Conservation (phyloP, 2,888 invertebrate genomes). For the Epinotia bilunana region DNA sequence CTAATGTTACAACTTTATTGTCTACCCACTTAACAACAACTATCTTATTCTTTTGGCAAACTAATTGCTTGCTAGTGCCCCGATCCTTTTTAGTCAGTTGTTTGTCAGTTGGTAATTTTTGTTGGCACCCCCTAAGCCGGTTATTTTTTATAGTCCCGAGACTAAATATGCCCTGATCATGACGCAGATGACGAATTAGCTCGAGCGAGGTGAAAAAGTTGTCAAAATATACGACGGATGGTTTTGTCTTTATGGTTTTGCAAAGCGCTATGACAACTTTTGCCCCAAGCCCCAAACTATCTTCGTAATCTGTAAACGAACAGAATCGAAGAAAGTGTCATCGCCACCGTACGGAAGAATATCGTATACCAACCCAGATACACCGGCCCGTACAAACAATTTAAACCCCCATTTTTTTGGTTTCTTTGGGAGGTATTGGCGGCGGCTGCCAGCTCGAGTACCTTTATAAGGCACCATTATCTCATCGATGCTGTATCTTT, state of each 20-base stretch:
- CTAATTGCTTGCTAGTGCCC: slow-evolving; percentile 35
- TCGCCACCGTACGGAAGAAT: slow-evolving; percentile 56
- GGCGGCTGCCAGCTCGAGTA: slow-evolving; percentile 53
- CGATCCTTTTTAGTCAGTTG: slow-evolving; percentile 33
- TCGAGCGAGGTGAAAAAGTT: slow-evolving; percentile 41
- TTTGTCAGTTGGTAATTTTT: slow-evolving; percentile 18
- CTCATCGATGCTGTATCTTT: slow-evolving; percentile 55
- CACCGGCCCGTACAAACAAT: slow-evolving; percentile 53
- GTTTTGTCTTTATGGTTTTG: slow-evolving; percentile 47
- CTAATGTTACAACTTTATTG: slow-evolving; percentile 42
- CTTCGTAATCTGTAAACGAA: slow-evolving; percentile 50
- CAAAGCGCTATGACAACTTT: slow-evolving; percentile 51
- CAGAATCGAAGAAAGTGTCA: slow-evolving; percentile 51
- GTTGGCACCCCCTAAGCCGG: slow-evolving; percentile 40
- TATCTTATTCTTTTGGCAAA: slow-evolving; percentile 45
- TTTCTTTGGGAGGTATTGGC: slow-evolving; percentile 58
- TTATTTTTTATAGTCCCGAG: slow-evolving; percentile 24
- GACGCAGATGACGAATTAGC: slow-evolving; percentile 20
- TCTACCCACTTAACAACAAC: slow-evolving; percentile 45
- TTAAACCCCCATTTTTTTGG: slow-evolving; percentile 59
- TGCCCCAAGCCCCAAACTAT: slow-evolving; percentile 49
- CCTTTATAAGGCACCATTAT: slow-evolving; percentile 61
- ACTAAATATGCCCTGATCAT: slow-evolving; percentile 29
- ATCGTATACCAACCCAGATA: slow-evolving; percentile 57
- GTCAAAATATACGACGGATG: slow-evolving; percentile 37